Evolutionary conservation across 2,113 vertebrate genomes (phyloP).

Genomic region (Marmota monax): DNA sequence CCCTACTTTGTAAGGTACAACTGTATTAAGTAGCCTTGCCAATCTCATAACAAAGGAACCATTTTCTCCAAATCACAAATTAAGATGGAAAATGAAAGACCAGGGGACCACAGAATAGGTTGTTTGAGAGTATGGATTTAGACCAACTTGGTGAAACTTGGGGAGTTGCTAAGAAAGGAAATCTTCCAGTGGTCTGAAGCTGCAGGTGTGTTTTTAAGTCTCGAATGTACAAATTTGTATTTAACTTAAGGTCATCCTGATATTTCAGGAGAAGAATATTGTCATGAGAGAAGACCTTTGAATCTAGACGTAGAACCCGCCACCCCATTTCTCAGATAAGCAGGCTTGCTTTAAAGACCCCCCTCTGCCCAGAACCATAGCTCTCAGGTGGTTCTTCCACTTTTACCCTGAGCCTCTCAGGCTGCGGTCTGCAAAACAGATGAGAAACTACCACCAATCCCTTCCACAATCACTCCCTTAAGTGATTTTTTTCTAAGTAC

Average conservation of each 20-base stretch:
- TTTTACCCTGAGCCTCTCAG: neutral
- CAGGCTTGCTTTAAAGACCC: neutral
- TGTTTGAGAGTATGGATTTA: neutral
- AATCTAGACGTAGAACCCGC: neutral
- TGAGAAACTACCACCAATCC: neutral
- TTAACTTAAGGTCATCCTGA: neutral
- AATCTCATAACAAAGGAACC: neutral
- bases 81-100: neutral
- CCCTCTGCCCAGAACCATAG: neutral
- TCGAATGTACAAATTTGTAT: neutral
- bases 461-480: neutral
- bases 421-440: neutral
- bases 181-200: neutral
- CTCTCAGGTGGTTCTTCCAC: neutral
- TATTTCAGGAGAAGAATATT: neutral
- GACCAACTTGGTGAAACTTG: neutral
- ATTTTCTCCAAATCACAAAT: neutral
- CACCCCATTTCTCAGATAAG: neutral
- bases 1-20: neutral
- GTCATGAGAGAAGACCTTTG: neutral
- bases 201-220: neutral
- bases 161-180: neutral
- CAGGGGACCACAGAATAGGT: neutral
- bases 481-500: neutral
- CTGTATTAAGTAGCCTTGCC: neutral